Evolutionary conservation across 2,113 vertebrate species (phyloP).

Genomic region (Oryctolagus cuniculus): DNA sequence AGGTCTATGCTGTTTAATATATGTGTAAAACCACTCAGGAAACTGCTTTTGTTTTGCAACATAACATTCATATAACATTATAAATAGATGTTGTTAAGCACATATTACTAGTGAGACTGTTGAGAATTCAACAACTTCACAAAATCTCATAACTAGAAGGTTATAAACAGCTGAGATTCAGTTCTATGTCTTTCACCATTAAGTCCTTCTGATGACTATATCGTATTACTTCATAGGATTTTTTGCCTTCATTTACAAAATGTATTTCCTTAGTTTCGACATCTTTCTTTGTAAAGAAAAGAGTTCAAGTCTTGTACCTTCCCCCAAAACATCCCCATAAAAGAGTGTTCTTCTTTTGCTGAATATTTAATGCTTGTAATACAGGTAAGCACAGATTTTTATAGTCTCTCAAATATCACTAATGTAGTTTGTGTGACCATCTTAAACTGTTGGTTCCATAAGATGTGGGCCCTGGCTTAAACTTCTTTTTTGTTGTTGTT

Average conservation of each 20-base stretch:
- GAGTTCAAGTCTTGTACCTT: background rate
- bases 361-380: background rate
- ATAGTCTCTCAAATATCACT: background rate
- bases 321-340: background rate
- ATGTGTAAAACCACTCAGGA: background rate
- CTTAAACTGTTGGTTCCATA: background rate
- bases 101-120: constrained; percentile 13
- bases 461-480: background rate
- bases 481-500: background rate
- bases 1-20: background rate
- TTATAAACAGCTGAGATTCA: background rate
- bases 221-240: background rate
- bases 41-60: background rate
- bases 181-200: background rate
- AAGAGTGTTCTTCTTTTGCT: background rate
- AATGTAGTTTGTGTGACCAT: background rate
- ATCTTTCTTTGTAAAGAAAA: background rate
- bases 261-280: background rate
- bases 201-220: background rate
- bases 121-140: background rate
- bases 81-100: constrained; percentile 6
- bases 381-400: background rate
- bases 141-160: background rate
- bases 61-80: background rate
- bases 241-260: background rate